Percentiles rank a stretch among this genome's conserved stretches.
These are phyloP conservation scores for Pyrrhura leucotis DNA, from an alignment of 2,797 vertebrate species.

Conservation along the genomic window DNA sequence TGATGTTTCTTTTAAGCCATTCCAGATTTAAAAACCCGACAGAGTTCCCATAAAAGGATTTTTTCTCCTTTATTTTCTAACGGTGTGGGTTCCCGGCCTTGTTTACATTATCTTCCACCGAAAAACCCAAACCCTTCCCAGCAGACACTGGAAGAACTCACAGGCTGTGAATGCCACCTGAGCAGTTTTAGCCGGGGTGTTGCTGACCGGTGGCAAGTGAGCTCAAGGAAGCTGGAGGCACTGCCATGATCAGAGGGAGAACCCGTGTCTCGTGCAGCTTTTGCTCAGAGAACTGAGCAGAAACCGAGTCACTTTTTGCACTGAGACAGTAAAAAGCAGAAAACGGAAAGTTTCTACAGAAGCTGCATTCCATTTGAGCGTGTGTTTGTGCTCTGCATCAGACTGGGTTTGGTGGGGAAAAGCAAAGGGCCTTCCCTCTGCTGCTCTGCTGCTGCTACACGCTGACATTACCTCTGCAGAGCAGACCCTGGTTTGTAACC, in stretches of 20 bases:
- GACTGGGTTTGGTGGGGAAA: background rate
- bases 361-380: background rate
- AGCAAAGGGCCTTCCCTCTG: background rate
- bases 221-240: background rate
- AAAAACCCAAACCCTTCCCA: conserved; percentile 32
- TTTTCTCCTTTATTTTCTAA: background rate
- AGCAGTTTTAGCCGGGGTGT: background rate
- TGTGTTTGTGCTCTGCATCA: background rate
- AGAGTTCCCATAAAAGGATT: conserved; percentile 79
- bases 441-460: background rate
- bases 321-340: background rate
- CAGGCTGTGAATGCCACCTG: conserved; percentile 21
- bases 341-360: background rate
- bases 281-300: background rate
- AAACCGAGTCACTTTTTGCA: background rate
- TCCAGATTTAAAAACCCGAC: conserved; percentile 66
- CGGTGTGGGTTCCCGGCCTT: conserved; percentile 54
- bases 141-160: conserved; percentile 41
- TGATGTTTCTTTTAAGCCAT: conserved; percentile 68
- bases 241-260: rapidly evolving
- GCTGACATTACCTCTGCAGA: background rate
- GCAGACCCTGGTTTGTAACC: background rate
- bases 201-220: background rate
- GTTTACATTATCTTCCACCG: conserved; percentile 66
- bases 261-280: background rate